These are phyloP conservation scores for Numenius phaeopus DNA, from an alignment of 2,797 vertebrate species.

Conservation along the genomic window DNA sequence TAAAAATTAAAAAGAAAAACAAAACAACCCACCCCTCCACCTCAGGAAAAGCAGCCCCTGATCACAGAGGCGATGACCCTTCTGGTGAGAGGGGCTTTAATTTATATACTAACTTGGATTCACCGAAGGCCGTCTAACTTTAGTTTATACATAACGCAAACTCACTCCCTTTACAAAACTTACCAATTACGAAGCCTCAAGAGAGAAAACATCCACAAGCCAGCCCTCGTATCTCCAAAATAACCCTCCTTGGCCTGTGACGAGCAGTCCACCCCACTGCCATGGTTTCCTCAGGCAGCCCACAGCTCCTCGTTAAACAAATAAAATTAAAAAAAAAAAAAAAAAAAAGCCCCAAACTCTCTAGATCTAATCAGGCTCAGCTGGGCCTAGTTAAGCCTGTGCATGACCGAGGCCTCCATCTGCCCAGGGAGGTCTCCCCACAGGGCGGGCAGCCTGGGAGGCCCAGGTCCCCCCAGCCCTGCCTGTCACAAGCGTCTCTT, in stretches of 20 bases:
- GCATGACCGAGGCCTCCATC: background rate
- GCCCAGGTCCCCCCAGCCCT: background rate
- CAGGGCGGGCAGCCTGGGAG: fast-evolving
- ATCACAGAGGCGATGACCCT: background rate
- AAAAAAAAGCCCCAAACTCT: too few species aligned
- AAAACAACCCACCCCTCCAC: too few species aligned
- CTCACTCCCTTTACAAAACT: background rate
- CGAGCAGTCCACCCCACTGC: fast-evolving
- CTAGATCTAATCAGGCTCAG: background rate
- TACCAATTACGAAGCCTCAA: background rate
- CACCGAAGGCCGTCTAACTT: background rate
- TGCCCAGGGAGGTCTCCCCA: background rate
- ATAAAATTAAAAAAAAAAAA: background rate
- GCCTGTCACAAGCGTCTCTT: fast-evolving
- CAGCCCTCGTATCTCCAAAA: background rate
- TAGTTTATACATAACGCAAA: background rate
- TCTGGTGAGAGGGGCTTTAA: background rate
- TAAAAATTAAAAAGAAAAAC: background rate
- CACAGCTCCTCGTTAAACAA: background rate
- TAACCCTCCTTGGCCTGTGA: fast-evolving
- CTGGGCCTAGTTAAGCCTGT: background rate
- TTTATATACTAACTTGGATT: background rate
- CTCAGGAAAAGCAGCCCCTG: background rate
- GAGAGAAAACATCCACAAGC: background rate
- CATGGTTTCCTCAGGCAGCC: background rate